Percentiles rank a stretch among this genome's conserved stretches.
Conservation (phyloP, 2,113 vertebrate genomes). For the Brachyhypopomus occidentalis region DNA sequence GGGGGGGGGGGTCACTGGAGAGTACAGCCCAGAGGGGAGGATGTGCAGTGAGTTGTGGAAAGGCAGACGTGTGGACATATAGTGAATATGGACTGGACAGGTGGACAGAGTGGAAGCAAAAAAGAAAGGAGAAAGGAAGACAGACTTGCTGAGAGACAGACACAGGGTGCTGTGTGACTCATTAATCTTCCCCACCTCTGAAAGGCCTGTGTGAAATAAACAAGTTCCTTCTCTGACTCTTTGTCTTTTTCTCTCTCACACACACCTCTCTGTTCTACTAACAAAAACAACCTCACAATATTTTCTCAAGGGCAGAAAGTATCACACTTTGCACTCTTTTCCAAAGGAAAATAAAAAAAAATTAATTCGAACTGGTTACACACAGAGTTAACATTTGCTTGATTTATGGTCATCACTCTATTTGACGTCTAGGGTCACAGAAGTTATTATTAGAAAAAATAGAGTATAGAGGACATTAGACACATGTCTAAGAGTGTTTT, state of each 20-base stretch:
- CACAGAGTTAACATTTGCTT: background rate
- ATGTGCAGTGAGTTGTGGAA: constrained; percentile 3
- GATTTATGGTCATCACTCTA: background rate
- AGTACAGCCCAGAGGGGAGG: background rate
- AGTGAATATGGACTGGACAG: background rate
- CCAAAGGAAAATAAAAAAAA: constrained; percentile 19
- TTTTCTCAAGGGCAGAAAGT: constrained; percentile 11
- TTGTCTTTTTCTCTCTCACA: background rate
- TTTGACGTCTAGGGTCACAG: background rate
- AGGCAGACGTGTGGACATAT: background rate
- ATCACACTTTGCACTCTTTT: constrained; percentile 18
- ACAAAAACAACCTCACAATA: constrained; percentile 18
- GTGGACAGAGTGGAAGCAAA: background rate
- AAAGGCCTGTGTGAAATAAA: constrained; percentile 32
- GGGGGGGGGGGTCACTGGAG: background rate
- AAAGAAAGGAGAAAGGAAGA: background rate
- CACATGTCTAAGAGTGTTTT: background rate
- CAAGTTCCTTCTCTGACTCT: constrained; percentile 1
- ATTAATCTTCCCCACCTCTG: constrained; percentile 14
- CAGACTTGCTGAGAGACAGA: constrained; percentile 1
- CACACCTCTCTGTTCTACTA: background rate
- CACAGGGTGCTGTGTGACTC: constrained; percentile 2
- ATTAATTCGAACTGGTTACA: constrained; percentile 14
- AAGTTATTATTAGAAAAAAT: constrained; percentile 21
- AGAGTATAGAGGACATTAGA: background rate